These are phyloP conservation scores for Dicaeum eximium DNA, from an alignment of 2,113 vertebrate species.

Conservation along the genomic window DNA sequence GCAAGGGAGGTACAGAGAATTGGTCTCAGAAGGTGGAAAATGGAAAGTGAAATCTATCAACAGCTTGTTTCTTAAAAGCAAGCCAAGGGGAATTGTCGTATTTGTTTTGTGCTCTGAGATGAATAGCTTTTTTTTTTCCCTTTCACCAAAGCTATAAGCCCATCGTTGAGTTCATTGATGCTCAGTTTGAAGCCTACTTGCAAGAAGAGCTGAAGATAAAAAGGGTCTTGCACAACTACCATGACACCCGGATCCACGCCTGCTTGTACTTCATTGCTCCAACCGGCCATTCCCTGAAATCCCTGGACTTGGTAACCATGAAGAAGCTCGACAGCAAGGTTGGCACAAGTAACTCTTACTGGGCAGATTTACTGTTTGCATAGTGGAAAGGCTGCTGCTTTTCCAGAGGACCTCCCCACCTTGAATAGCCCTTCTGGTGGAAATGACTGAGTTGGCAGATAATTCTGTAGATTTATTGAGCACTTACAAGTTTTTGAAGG, in stretches of 20 bases:
- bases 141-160: slow-evolving; percentile 87
- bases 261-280: slow-evolving; percentile 98
- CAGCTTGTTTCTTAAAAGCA: background rate
- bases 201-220: slow-evolving; percentile 98
- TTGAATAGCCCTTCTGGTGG: background rate
- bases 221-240: slow-evolving; percentile 92
- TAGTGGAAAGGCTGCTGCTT: background rate
- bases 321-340: slow-evolving; percentile 99
- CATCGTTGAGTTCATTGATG: slow-evolving; percentile 96
- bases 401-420: background rate
- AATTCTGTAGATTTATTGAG: background rate
- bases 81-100: background rate
- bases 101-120: background rate
- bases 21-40: background rate
- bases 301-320: slow-evolving; percentile 96
- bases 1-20: background rate
- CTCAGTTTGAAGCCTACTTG: slow-evolving; percentile 95
- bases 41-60: background rate
- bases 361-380: background rate
- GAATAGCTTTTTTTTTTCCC: background rate
- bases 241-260: slow-evolving; percentile 92
- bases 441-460: background rate
- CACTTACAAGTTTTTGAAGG: background rate
- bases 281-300: slow-evolving; percentile 95
- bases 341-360: background rate